Evolutionary conservation across 1,140 invertebrate species (phyloP), one percentile per base, ranked within the genome.

Genomic region (Xylocopa sonorina): DNA sequence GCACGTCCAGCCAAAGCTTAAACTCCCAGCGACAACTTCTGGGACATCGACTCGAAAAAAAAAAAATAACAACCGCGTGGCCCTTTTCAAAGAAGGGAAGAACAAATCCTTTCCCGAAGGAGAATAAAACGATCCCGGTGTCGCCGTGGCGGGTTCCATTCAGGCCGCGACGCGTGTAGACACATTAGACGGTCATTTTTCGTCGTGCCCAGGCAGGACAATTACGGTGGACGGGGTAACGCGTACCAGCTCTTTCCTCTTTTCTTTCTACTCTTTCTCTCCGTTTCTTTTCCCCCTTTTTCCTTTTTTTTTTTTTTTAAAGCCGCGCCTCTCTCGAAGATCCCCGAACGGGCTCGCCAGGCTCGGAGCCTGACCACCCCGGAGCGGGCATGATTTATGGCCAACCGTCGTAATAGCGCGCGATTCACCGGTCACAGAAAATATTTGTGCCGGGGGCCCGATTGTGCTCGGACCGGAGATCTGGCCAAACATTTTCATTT

Each of bases 401-500:
- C 77, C 69, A 73, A 69, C 57, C 82, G 62, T 84, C 78, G 87
- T 89, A 83, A 85, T 88, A 85, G 87, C 85, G 82, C 78, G 85
- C 88, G 84, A 90, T 90, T 90, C 87, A 87, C 64, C 66, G 83
- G 80, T 81, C 82, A 78, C 80, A 90, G 83, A 84, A 86, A 86
- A 87, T 90, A 90, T 91, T 90, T 90, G 84, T 90, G 89, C 85
- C 80, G 53, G 58, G 63, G 53, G 38, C 48, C 66, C 80, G 83
- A 87, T 84, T 88, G 85, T 88, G 72, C 82, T 55, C 69, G 67
- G 64, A 29, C 63, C 60, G 83, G 78, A 77, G 78, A 4, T 85
- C 82, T 76, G 85, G 82, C 77, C 81, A 88, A 88, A 90, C 88
- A 90, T 91, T 90, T 90, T 90, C 88, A 90, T 89, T 88, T 87